Percentiles rank a stretch among this genome's conserved stretches.
Evolutionary conservation across 2,888 invertebrate species (phyloP).

Genomic region (Clusia tigrina): DNA sequence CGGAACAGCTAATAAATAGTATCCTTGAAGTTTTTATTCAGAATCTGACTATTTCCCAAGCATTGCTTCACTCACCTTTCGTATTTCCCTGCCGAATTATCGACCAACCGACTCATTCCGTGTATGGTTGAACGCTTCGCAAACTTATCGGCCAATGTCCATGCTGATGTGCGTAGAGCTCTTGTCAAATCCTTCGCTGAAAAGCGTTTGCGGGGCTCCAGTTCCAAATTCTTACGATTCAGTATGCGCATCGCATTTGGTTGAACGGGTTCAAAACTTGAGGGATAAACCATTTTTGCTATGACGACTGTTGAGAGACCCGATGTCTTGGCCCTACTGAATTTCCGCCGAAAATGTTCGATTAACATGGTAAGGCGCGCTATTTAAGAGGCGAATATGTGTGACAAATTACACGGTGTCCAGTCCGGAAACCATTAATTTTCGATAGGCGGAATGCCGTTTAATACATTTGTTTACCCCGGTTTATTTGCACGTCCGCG

Average conservation of each 20-base stretch:
- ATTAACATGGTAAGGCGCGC: too few species aligned
- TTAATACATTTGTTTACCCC: too few species aligned
- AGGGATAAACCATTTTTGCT: slow-evolving; percentile 29
- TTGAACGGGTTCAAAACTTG: slow-evolving; percentile 34
- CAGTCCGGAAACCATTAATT: too few species aligned
- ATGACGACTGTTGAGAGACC: too few species aligned
- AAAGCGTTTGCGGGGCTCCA: neutral
- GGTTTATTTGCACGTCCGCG: too few species aligned
- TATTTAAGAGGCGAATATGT: too few species aligned
- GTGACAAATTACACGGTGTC: too few species aligned
- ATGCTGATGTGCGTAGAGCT: slow-evolving; percentile 21
- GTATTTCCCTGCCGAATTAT: slow-evolving; percentile 35
- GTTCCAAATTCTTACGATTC: slow-evolving; percentile 1
- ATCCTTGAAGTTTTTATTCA: too few species aligned
- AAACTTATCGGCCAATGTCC: slow-evolving; percentile 48
- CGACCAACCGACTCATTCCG: slow-evolving; percentile 52
- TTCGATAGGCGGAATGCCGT: too few species aligned
- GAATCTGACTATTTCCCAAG: neutral
- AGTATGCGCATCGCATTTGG: slow-evolving; percentile 25
- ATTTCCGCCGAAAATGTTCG: too few species aligned
- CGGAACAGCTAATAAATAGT: too few species aligned
- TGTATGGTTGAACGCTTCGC: slow-evolving; percentile 57
- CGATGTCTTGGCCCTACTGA: too few species aligned
- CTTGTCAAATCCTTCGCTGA: neutral
- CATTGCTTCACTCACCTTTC: slow-evolving; percentile 37